Conservation (phyloP, 2,797 vertebrate species). For the Enteromius radiatus region DNA sequence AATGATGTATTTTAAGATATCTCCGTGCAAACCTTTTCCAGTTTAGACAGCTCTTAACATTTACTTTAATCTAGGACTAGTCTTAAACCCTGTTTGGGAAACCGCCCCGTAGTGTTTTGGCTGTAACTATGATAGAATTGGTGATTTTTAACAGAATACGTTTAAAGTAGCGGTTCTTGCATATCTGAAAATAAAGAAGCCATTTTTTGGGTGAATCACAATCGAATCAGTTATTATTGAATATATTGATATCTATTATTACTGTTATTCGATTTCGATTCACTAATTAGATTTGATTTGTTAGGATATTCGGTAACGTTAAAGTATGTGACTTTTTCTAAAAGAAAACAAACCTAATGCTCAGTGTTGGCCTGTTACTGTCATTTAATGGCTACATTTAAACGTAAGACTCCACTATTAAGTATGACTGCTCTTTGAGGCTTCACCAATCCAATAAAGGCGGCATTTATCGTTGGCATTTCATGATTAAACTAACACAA, state of each 20-base stretch:
- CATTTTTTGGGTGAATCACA: no score
- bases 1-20: no score
- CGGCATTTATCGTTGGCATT: background rate
- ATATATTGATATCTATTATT: background rate
- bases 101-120: no score
- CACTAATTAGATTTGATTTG: background rate
- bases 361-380: background rate
- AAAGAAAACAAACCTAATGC: background rate
- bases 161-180: background rate
- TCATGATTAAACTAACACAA: background rate
- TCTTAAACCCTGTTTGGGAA: no score
- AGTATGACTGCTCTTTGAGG: background rate
- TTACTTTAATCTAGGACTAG: no score
- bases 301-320: background rate
- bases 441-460: no score
- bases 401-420: background rate
- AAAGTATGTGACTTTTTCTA: background rate
- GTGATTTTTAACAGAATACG: background rate
- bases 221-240: background rate
- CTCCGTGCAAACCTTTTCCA: no score
- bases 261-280: background rate
- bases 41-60: no score
- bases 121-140: background rate
- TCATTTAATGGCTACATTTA: background rate
- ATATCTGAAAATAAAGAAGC: background rate